Evolutionary conservation across 2,113 vertebrate species (phyloP).

Genomic region (Gnathonemus echidnorhynchus): DNA sequence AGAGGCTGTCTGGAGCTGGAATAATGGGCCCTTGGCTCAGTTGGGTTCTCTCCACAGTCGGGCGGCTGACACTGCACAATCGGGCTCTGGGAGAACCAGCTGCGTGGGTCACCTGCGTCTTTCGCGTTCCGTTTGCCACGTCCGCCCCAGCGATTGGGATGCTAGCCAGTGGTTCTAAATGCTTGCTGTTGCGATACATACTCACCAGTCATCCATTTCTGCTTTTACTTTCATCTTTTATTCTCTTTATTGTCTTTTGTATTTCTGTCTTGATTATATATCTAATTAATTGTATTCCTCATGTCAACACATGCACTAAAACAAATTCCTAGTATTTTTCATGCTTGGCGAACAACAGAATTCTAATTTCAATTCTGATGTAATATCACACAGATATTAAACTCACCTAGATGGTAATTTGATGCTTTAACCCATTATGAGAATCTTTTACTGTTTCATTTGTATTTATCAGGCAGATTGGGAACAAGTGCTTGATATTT

Average conservation of each 20-base stretch:
- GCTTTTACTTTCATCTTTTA: neutral
- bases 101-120: neutral
- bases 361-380: neutral
- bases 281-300: neutral
- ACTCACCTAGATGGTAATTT: neutral
- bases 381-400: neutral
- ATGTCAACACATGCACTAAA: neutral
- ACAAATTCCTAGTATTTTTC: neutral
- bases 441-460: neutral
- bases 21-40: conserved; percentile 49
- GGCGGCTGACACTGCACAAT: conserved; percentile 45
- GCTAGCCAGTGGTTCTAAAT: neutral
- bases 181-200: neutral
- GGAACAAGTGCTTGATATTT: neutral
- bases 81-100: neutral
- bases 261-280: neutral
- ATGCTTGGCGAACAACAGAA: neutral
- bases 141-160: neutral
- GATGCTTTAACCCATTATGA: neutral
- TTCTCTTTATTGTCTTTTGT: neutral
- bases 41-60: conserved; percentile 35
- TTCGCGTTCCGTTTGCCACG: neutral
- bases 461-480: neutral
- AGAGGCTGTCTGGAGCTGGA: conserved; percentile 47
- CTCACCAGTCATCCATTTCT: neutral